phyloP scores from a whole-genome alignment of 2,113 vertebrate species.

The Sorex araneus region DNA sequence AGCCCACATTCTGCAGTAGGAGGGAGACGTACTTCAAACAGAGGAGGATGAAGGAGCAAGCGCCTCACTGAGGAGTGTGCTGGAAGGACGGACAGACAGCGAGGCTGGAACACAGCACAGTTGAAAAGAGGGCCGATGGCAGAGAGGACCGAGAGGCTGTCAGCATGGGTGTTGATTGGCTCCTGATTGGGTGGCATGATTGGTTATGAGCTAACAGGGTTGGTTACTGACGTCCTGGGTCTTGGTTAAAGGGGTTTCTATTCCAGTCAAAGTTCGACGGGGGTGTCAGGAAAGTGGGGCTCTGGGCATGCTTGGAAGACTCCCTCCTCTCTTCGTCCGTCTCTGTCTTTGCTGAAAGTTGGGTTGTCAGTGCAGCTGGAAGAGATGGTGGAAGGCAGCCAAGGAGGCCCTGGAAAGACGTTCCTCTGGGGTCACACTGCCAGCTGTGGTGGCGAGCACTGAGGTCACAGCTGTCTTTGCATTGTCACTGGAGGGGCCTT shows the following conservation, averaged over 20 bases:
- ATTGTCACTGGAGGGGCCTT: too few relatives aligned
- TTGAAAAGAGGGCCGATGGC: neutral
- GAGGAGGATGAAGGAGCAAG: neutral
- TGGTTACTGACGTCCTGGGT: too few relatives aligned
- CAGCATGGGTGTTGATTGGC: too few relatives aligned
- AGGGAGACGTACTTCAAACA: neutral
- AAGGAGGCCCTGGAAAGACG: neutral
- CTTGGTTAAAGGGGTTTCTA: neutral
- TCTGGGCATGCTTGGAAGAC: neutral
- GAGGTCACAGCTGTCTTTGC: too few relatives aligned
- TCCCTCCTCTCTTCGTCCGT: neutral
- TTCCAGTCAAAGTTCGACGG: neutral
- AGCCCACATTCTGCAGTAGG: neutral
- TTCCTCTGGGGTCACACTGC: too few relatives aligned
- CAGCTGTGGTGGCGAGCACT: too few relatives aligned
- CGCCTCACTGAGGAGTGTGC: neutral
- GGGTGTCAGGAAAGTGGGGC: neutral
- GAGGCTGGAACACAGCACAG: rapidly evolving
- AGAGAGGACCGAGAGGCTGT: neutral
- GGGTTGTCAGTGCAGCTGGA: neutral
- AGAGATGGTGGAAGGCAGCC: neutral
- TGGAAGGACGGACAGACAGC: neutral
- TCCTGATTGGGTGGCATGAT: too few relatives aligned
- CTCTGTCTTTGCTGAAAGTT: neutral
- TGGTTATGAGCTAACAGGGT: too few relatives aligned